phyloP scores from a whole-genome alignment of 1,140 invertebrate species.

The Lepidurus couesii region DNA sequence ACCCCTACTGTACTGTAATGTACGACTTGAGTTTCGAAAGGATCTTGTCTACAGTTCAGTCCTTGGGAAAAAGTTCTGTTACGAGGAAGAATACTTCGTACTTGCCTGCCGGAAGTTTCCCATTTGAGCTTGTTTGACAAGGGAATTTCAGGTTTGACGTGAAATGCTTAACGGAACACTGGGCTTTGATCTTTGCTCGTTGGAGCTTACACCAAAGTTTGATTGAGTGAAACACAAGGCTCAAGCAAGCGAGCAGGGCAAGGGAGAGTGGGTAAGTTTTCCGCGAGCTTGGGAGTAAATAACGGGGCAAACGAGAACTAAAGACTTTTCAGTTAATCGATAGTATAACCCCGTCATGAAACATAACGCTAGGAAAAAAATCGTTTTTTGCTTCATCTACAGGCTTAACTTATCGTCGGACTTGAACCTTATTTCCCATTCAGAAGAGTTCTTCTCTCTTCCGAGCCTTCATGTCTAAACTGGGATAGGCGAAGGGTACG shows the following conservation, averaged over 20 bases:
- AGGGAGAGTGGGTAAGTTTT: background rate
- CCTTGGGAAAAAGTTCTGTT: too few species aligned
- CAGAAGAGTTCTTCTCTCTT: background rate
- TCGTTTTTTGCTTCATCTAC: background rate
- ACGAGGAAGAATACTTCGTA: too few species aligned
- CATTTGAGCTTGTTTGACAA: too few species aligned
- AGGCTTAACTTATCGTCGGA: background rate
- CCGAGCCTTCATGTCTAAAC: background rate
- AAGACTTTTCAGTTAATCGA: background rate
- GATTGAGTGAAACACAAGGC: too few species aligned
- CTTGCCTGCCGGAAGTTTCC: too few species aligned
- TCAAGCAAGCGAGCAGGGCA: background rate
- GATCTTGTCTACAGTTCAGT: too few species aligned
- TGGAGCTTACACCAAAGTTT: too few species aligned
- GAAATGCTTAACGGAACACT: too few species aligned
- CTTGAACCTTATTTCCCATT: conserved; percentile 1
- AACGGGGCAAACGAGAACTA: background rate
- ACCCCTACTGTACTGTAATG: too few species aligned
- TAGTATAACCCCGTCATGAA: background rate
- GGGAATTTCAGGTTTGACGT: too few species aligned
- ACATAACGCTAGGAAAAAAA: background rate
- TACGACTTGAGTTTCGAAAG: too few species aligned
- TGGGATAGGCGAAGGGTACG: background rate
- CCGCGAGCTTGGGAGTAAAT: background rate
- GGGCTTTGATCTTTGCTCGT: too few species aligned